Percentiles rank a stretch among this genome's conserved stretches.
phyloP scores from a whole-genome alignment of 2,888 invertebrate species.

The Oegoconia quadripuncta region DNA sequence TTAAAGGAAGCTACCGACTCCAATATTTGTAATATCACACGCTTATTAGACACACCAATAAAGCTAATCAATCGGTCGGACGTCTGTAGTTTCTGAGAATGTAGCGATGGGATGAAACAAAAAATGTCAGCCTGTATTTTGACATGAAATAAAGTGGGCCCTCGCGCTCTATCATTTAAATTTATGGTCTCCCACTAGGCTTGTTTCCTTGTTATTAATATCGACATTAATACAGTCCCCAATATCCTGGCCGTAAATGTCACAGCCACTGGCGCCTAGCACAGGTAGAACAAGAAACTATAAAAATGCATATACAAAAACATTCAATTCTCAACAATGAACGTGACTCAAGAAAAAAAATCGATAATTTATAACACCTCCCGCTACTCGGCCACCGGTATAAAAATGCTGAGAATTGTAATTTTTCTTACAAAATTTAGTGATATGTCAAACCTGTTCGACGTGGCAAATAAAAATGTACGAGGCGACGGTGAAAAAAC shows the following conservation, averaged over 20 bases:
- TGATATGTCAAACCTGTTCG: constrained; percentile 76
- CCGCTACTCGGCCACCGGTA: constrained; percentile 61
- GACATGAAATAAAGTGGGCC: constrained; percentile 52
- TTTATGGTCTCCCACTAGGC: constrained; percentile 59
- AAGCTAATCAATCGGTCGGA: constrained; percentile 26
- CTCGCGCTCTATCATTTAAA: constrained; percentile 52
- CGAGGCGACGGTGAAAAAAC: constrained; percentile 54
- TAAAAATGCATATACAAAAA: constrained; percentile 64
- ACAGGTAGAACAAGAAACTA: constrained; percentile 63
- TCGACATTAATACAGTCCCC: constrained; percentile 73
- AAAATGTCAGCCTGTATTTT: constrained; percentile 54
- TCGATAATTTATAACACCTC: constrained; percentile 68
- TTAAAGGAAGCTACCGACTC: constrained; percentile 28
- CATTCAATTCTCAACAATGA: constrained; percentile 60
- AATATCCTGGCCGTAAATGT: constrained; percentile 76
- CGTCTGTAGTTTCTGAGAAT: constrained; percentile 19
- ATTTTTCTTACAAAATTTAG: constrained; percentile 77
- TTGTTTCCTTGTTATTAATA: constrained; percentile 72
- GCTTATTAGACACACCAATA: constrained; percentile 35
- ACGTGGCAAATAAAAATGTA: constrained; percentile 75
- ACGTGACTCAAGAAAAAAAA: constrained; percentile 55
- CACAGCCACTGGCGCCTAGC: constrained; percentile 75
- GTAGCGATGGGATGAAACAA: constrained; percentile 22
- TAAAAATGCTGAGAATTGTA: constrained; percentile 69
- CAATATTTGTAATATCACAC: constrained; percentile 28